Evolutionary conservation across 2,113 vertebrate genomes (phyloP).

Genomic region (Empidonax traillii): DNA sequence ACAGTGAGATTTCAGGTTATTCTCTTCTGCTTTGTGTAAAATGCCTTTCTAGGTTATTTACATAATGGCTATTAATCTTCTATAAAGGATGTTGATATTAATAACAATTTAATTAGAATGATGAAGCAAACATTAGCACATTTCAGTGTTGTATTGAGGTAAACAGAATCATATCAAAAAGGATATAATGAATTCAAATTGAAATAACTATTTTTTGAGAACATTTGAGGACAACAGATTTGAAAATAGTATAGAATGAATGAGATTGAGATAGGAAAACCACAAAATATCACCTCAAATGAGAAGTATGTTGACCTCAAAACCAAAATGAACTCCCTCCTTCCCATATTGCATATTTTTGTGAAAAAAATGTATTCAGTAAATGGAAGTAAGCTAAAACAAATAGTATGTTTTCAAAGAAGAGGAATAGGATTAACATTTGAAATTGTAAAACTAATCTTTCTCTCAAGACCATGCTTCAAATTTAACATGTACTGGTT

Average conservation of each 20-base stretch:
- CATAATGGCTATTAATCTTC: not conserved
- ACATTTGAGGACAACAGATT: not conserved
- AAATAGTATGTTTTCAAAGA: not conserved
- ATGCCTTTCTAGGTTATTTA: not conserved
- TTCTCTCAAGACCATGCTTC: not conserved
- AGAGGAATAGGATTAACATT: not conserved
- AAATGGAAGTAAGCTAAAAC: not conserved
- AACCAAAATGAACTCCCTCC: not conserved
- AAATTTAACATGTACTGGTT: not conserved
- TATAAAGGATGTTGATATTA: not conserved
- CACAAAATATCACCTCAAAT: not conserved
- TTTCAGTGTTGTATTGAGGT: not conserved
- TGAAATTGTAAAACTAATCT: not conserved
- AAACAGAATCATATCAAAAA: not conserved
- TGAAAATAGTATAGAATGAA: not conserved
- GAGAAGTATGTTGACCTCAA: not conserved
- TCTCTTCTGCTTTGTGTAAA: not conserved
- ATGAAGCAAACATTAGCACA: not conserved
- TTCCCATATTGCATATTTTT: not conserved
- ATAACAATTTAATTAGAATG: conserved; percentile 4
- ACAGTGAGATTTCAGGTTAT: not conserved
- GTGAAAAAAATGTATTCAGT: not conserved
- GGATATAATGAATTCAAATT: not conserved
- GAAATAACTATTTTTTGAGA: not conserved
- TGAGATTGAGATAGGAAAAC: not conserved